These are phyloP conservation scores for Aramus guarauna DNA, from an alignment of 2,113 vertebrate genomes.

Conservation along the genomic window DNA sequence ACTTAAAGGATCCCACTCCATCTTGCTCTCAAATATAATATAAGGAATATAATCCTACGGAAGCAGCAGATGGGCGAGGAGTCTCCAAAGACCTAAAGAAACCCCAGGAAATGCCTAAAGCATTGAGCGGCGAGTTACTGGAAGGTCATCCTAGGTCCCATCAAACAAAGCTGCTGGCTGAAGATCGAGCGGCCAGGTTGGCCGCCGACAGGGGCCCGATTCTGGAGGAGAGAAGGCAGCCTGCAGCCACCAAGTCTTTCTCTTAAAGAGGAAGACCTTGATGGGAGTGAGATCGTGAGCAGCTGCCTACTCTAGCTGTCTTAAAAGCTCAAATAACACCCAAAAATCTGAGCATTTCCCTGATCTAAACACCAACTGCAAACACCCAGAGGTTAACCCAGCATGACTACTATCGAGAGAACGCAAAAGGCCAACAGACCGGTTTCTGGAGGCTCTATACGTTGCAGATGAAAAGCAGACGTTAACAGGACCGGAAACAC, in stretches of 20 bases:
- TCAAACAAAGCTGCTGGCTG: neutral
- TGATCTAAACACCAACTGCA: neutral
- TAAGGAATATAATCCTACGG: neutral
- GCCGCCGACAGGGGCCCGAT: neutral
- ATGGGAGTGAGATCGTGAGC: neutral
- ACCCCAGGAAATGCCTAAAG: neutral
- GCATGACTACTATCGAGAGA: neutral
- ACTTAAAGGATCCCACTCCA: neutral
- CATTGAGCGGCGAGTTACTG: rapidly evolving
- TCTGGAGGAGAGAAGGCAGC: neutral
- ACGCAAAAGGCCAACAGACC: rapidly evolving
- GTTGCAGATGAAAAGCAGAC: neutral
- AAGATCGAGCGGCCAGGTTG: neutral
- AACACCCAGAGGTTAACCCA: neutral
- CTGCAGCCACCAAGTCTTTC: neutral
- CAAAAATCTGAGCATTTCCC: neutral
- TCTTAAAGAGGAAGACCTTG: neutral
- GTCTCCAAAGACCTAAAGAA: neutral
- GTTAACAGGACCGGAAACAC: neutral
- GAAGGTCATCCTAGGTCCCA: neutral
- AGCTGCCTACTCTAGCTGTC: neutral
- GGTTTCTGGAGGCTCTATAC: neutral
- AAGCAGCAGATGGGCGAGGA: rapidly evolving
- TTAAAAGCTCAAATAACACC: neutral
- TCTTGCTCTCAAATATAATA: neutral